Evolutionary conservation across 2,888 invertebrate species (phyloP), one percentile per base, ranked within the genome.

Genomic region (Dicyrtoma fusca): DNA sequence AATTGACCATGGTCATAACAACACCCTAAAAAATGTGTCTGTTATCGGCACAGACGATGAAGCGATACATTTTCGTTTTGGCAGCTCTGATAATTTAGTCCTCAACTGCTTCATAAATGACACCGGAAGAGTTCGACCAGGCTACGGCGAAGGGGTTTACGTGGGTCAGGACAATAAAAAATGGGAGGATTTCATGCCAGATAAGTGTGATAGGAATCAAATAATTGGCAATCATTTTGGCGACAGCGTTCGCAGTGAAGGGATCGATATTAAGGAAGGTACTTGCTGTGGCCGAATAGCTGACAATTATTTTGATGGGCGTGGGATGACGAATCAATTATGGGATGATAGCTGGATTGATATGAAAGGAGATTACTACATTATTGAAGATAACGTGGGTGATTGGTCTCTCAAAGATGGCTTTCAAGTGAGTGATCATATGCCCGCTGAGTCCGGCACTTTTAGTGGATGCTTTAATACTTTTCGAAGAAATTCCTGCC

Each of bases 321-420:
- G 49, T 14, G 49, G 49, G 14, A 14, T 17, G 49, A 49, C 49
- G 5, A 19, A 19, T 14, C 3, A 49, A 49, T 49, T 49, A 49
- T 49, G 14, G 14, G 49, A 49, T 34, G 34, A 34, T 8, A 34
- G 34, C 8, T 34, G 34, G 34, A 34, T 34, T 34, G 34, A 34
- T 34, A 11, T 49, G n/a, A 49, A 49, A 19, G 49, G 49, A 19
- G 49, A 49, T 49, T 19, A 19, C n/a, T 49, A 49, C 19, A 14
- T 49, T 49, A 49, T 49, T 17, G 49, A 49, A 19, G 49, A 49
- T 13, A 49, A 49, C 49, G 49, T 49, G 49, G 49, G 49, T 13
- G 5, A 49, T 11, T 49, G 49, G 49, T 49, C 49, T 19, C 14
- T 49, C 49, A 49, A 49, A 19, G 49, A 49, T 49, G 49, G 49